A percentile compares a stretch with the other conserved stretches of the same genome.
These are phyloP conservation scores for Arion vulgaris DNA, from an alignment of 1,140 invertebrate species.

Conservation along the genomic window DNA sequence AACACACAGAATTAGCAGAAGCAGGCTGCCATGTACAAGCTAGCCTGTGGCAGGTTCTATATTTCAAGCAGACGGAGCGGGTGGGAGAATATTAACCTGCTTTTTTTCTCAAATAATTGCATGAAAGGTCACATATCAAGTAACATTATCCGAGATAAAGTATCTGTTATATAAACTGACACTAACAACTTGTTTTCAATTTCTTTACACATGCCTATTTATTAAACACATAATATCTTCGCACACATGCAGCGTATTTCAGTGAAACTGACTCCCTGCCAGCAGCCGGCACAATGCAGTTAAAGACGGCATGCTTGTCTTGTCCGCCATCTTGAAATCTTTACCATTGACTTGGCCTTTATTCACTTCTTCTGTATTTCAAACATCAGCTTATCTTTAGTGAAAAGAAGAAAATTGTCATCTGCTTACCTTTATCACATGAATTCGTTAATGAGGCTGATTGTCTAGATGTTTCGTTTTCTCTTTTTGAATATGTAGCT, in stretches of 20 bases:
- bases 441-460: not conserved
- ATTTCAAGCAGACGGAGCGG: not conserved
- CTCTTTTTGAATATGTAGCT: not conserved
- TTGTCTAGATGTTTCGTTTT: no score
- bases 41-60: not conserved
- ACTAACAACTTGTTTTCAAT: not conserved
- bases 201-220: not conserved
- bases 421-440: slow-evolving; percentile 11
- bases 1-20: not conserved
- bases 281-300: not conserved
- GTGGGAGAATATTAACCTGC: not conserved
- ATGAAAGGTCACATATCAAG: not conserved
- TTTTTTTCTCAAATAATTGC: not conserved
- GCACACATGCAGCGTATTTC: not conserved
- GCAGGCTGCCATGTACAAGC: not conserved
- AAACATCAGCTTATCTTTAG: not conserved
- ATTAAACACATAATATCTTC: not conserved
- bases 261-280: not conserved
- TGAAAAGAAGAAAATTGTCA: not conserved
- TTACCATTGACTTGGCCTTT: slow-evolving; percentile 14
- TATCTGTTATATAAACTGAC: not conserved
- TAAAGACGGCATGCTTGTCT: slow-evolving; percentile 3
- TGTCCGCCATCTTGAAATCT: slow-evolving; percentile 34
- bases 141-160: no score
- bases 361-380: not conserved